Percentiles rank a stretch among this genome's conserved stretches.
Conservation (phyloP, 2,797 vertebrate genomes). For the Myotis daubentonii region DNA sequence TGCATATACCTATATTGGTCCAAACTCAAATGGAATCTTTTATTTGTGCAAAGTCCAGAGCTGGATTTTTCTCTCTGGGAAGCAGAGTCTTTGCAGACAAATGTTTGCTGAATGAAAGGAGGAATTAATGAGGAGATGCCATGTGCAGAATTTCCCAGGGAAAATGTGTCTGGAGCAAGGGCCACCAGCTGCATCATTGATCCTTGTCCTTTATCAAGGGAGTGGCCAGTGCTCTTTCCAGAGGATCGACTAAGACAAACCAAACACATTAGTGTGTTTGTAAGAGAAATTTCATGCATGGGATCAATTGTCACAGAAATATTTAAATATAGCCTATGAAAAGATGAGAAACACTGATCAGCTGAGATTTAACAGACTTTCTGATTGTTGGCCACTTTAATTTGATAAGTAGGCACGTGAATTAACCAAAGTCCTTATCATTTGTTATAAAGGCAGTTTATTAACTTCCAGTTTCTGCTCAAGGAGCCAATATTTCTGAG, state of each 20-base stretch:
- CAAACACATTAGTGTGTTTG: not conserved
- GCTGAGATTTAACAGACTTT: conserved; percentile 64
- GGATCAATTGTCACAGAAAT: not conserved
- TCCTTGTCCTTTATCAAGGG: not conserved
- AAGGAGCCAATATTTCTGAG: conserved; percentile 40
- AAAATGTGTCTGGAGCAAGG: not conserved
- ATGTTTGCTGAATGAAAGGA: conserved; percentile 34
- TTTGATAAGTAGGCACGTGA: conserved; percentile 49
- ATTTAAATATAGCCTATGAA: conserved; percentile 27
- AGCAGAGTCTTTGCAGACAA: not conserved
- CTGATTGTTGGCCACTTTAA: conserved; percentile 50
- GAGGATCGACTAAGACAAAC: not conserved
- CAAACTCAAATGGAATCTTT: not conserved
- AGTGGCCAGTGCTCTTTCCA: conserved; percentile 14
- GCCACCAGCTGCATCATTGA: not conserved
- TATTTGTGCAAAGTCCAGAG: not conserved
- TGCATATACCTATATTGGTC: not conserved
- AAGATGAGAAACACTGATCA: conserved; percentile 56
- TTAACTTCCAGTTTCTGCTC: conserved; percentile 44
- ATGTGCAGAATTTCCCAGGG: conserved; percentile 58
- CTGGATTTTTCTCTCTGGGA: not conserved
- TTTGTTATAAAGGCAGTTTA: not conserved
- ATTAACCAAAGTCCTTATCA: conserved; percentile 61
- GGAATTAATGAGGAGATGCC: conserved; percentile 42
- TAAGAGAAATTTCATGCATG: conserved; percentile 68